Percentiles rank a stretch among this genome's conserved stretches.
These are phyloP conservation scores for Carettochelys insculpta DNA, from an alignment of 2,113 vertebrate genomes.

Conservation along the genomic window DNA sequence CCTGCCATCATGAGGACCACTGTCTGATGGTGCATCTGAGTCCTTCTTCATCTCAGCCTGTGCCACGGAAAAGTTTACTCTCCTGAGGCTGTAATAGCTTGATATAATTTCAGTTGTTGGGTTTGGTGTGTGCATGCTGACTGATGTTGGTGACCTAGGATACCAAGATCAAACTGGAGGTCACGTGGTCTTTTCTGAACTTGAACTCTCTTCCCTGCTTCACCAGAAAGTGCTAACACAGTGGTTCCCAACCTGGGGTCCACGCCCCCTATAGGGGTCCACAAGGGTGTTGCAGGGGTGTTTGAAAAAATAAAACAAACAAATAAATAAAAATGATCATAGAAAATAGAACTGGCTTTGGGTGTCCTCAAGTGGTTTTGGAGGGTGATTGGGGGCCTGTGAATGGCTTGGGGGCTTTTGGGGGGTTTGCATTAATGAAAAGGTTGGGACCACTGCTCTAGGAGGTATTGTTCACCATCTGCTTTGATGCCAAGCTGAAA, in stretches of 20 bases:
- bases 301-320: too few relatives aligned
- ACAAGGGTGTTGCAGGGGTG: too few relatives aligned
- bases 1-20: not conserved
- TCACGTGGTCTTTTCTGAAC: not conserved
- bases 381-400: too few relatives aligned
- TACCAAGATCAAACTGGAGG: not conserved
- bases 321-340: too few relatives aligned
- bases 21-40: not conserved
- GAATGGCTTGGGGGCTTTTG: too few relatives aligned
- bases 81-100: not conserved
- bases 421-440: too few relatives aligned
- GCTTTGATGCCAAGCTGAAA: not conserved
- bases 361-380: too few relatives aligned
- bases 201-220: not conserved
- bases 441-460: too few relatives aligned
- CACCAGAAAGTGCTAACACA: not conserved
- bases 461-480: not conserved
- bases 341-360: too few relatives aligned
- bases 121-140: not conserved
- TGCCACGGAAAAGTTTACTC: not conserved
- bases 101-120: not conserved
- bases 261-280: too few relatives aligned
- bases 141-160: not conserved
- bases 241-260: too few relatives aligned
- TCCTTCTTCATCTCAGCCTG: not conserved